A percentile compares a stretch with the other conserved stretches of the same genome.
phyloP scores from a whole-genome alignment of 2,888 invertebrate genomes.

The Pollenia labialis region DNA sequence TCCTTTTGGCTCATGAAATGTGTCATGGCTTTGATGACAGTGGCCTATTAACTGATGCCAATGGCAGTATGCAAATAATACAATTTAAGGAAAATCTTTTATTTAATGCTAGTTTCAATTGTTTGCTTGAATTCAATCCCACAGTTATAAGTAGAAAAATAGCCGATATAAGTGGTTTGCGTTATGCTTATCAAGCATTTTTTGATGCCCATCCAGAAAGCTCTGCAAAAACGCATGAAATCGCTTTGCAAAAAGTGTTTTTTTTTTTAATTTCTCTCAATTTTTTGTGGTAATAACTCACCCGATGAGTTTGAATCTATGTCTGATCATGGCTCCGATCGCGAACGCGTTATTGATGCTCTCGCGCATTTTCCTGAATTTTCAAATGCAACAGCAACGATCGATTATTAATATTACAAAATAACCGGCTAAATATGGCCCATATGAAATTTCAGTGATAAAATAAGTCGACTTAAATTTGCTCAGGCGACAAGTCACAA shows the following conservation, averaged over 20 bases:
- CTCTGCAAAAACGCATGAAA: not conserved
- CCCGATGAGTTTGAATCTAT: slow-evolving; percentile 29
- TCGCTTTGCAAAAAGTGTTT: slow-evolving; percentile 53
- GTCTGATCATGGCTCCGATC: slow-evolving; percentile 73
- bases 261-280: slow-evolving; percentile 75
- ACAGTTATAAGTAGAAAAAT: slow-evolving; percentile 73
- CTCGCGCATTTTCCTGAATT: slow-evolving; percentile 74
- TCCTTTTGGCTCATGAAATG: slow-evolving; percentile 75
- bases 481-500: no score
- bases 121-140: slow-evolving; percentile 68
- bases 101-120: slow-evolving; percentile 64
- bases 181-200: slow-evolving; percentile 73
- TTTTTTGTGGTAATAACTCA: slow-evolving; percentile 74
- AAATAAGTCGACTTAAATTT: no score
- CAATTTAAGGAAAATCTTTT: slow-evolving; percentile 44
- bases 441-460: no score
- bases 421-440: no score
- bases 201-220: slow-evolving; percentile 49
- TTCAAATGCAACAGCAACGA: slow-evolving; percentile 55
- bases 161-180: slow-evolving; percentile 74
- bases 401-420: not conserved
- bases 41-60: slow-evolving; percentile 68
- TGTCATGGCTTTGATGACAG: slow-evolving; percentile 74
- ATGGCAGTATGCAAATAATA: slow-evolving; percentile 34
- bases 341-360: slow-evolving; percentile 73